Base-by-base conservation (phyloP, 2,113 vertebrate genomes). In the Daboia siamensis region DNA sequence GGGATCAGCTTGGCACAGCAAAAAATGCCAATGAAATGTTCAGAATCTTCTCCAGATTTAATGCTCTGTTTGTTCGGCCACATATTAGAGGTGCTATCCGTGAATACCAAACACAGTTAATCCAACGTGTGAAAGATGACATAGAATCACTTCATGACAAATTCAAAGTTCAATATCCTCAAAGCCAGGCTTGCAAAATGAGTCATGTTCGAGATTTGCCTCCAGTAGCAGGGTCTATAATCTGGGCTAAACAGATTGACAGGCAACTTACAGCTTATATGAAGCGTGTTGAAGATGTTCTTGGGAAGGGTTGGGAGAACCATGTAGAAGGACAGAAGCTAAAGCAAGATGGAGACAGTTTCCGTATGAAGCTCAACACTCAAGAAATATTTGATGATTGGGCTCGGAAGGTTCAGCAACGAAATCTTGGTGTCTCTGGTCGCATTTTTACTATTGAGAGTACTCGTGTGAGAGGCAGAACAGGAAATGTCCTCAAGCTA, bases 21-120 rank as follows among this genome's bases (percentile, higher is more conserved):
- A 99, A 99, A 97, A 99, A 99, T 1, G 99, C 99, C 93, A 99
- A 99, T 0, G 99, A 99, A 96, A 99, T 99, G 99, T 99, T 99
- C 94, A 97, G 99, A 91, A 99, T 99, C 92, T 99, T 99, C 98
- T 99, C 99, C 46, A 97, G 99, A 84, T 99, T 99, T 95, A 99
- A 99, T 0, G 99, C 99, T 0, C 97, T 99, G n/a, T 99, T 99
- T 1, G 99, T 99, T 95, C 98, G 99, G 8, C 99, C 99, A 10
- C 99, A 99, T 97, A 99, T 99, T 93, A 98, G 99, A 0, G 99
- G 99, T 4, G 99, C 99, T 93, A 99, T 99, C 93, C 98, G 99
- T 0, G 99, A 99, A 51, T 99, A 99, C 96, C 99, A 99, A 96
- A 99, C 99, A 0, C 99, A 99, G 85, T 96, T 99, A 55, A 99